A percentile compares a stretch with the other conserved stretches of the same genome.
These are phyloP conservation scores for Onchidella celtica DNA, from an alignment of 2,888 invertebrate species.

Conservation along the genomic window DNA sequence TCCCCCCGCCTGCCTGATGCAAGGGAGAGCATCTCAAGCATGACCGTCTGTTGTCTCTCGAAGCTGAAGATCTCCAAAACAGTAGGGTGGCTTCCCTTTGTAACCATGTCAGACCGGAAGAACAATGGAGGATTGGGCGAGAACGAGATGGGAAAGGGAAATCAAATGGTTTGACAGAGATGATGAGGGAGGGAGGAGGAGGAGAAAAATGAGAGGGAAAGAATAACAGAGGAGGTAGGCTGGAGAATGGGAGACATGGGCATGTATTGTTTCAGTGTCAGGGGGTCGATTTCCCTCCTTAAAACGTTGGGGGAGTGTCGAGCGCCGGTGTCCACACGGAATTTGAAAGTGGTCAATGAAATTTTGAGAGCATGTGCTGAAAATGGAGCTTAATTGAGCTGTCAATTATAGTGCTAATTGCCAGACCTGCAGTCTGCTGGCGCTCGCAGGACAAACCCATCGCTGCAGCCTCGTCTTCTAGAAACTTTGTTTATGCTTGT, in stretches of 20 bases:
- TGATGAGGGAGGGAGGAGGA: not conserved
- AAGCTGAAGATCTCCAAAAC: not conserved
- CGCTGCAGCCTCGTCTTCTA: not conserved
- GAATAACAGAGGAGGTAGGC: not conserved
- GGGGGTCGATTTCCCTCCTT: no score
- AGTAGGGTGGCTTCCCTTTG: not conserved
- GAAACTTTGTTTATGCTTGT: conserved; percentile 1
- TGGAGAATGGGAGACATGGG: no score
- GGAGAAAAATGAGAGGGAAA: conserved; percentile 9
- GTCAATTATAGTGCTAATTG: conserved; percentile 15
- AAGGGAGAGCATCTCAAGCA: not conserved
- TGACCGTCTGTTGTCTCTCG: not conserved
- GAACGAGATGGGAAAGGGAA: not conserved
- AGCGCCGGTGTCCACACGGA: not conserved
- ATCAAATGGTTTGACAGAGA: not conserved
- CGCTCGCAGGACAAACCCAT: no score
- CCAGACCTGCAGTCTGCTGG: no score
- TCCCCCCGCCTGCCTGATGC: not conserved
- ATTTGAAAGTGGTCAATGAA: conserved; percentile 38
- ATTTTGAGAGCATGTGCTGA: not conserved
- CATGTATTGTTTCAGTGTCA: no score
- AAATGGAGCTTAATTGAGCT: conserved; percentile 39
- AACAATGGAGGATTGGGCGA: not conserved
- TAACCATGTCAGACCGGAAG: not conserved
- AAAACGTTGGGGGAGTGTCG: not conserved